phyloP scores from a whole-genome alignment of 2,113 vertebrate genomes.

The Perccottus glenii region DNA sequence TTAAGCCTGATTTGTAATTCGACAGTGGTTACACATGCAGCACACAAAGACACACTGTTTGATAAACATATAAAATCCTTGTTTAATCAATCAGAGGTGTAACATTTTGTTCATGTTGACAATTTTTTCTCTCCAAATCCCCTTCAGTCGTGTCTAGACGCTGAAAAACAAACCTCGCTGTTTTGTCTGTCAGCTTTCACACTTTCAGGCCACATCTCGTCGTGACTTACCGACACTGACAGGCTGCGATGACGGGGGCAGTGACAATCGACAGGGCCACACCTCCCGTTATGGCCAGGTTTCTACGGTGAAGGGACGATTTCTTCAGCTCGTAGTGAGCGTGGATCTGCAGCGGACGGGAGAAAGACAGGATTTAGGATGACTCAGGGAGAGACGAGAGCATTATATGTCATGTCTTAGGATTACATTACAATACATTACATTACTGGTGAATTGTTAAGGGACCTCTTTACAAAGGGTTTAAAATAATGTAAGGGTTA shows the following conservation, averaged over 20 bases:
- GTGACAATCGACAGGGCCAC: constrained; percentile 96
- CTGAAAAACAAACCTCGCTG: not conserved
- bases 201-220: not conserved
- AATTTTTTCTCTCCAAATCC: not conserved
- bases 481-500: too few species aligned
- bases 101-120: not conserved
- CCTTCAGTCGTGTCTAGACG: not conserved
- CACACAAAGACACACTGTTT: too few species aligned
- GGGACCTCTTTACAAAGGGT: too few species aligned
- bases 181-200: not conserved
- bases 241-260: constrained; percentile 94
- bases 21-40: too few species aligned
- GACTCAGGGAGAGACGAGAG: too few species aligned
- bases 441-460: too few species aligned
- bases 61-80: too few species aligned
- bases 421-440: too few species aligned
- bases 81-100: too few species aligned
- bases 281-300: constrained; percentile 96
- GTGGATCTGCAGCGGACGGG: constrained; percentile 86
- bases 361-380: not conserved
- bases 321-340: constrained; percentile 96
- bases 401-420: too few species aligned
- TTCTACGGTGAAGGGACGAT: constrained; percentile 91
- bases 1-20: too few species aligned
- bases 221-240: constrained; percentile 91